Conservation (phyloP, 2,113 vertebrate genomes). For the Laterallus jamaicensis region DNA sequence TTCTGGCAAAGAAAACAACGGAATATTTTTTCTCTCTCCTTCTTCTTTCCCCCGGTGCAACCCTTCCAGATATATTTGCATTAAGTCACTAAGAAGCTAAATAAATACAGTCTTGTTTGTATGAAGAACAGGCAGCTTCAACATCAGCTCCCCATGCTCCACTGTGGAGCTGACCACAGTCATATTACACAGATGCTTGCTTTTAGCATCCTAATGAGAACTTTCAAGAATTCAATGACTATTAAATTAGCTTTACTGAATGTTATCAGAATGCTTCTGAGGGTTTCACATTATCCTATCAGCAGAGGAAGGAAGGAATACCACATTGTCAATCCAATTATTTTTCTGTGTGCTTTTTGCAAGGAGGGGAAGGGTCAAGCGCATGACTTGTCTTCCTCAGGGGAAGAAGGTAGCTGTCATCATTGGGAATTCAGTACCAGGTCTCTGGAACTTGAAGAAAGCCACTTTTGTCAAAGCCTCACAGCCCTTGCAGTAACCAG, state of each 20-base stretch:
- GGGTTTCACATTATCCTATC: constrained; percentile 3
- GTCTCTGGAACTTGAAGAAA: not conserved
- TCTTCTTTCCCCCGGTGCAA: not conserved
- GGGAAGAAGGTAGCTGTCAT: not conserved
- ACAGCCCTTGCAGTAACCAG: not conserved
- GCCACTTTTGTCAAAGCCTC: not conserved
- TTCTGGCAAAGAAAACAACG: constrained; percentile 48
- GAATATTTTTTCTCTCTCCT: not conserved
- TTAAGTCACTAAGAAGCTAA: constrained; percentile 11
- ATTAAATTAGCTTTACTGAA: constrained; percentile 36
- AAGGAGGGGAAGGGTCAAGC: not conserved
- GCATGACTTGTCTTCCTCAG: not conserved
- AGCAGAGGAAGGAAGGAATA: constrained; percentile 9
- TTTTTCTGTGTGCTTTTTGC: not conserved
- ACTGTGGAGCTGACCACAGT: constrained; percentile 9
- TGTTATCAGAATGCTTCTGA: constrained; percentile 31
- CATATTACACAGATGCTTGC: constrained; percentile 17
- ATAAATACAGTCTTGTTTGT: constrained; percentile 18
- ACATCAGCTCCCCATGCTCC: not conserved
- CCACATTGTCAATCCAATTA: not conserved
- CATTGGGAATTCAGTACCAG: not conserved
- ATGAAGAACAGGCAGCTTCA: constrained; percentile 10
- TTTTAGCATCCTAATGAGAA: constrained; percentile 42
- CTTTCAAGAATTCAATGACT: constrained; percentile 51
- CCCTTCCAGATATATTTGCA: constrained; percentile 39